Evolutionary conservation across 2,888 invertebrate species (phyloP).

Genomic region (Lucinisca nassula): DNA sequence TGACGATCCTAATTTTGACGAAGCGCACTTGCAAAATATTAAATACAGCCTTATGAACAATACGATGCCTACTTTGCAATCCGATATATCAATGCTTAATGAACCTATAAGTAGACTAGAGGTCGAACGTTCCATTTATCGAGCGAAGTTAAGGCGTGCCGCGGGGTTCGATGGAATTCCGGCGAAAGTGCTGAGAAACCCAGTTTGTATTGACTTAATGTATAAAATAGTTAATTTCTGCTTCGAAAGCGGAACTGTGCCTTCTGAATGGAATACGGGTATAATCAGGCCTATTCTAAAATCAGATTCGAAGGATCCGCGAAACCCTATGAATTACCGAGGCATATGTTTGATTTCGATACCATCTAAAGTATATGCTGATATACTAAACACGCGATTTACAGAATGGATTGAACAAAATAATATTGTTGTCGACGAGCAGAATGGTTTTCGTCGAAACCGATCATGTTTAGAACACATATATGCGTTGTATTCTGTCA

Average conservation of each 20-base stretch:
- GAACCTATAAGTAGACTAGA: neutral
- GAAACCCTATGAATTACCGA: too few species aligned
- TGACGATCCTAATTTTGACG: neutral
- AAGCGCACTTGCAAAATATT: neutral
- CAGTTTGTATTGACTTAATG: neutral
- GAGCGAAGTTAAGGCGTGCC: slow-evolving; percentile 19
- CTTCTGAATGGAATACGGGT: neutral
- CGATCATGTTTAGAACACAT: neutral
- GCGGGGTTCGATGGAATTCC: slow-evolving; percentile 34
- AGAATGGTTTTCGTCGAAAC: neutral
- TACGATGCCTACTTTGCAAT: neutral
- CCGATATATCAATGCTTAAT: slow-evolving; percentile 5
- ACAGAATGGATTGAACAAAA: too few species aligned
- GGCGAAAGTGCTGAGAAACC: neutral
- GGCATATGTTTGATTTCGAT: too few species aligned
- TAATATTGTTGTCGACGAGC: neutral
- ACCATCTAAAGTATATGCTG: too few species aligned
- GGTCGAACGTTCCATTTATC: neutral
- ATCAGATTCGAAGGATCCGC: too few species aligned
- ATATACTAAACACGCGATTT: too few species aligned
- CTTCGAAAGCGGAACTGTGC: neutral
- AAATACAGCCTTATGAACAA: neutral
- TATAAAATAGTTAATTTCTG: neutral
- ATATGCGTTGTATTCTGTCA: neutral
- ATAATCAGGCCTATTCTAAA: neutral